Evolutionary conservation across 2,888 invertebrate genomes (phyloP).

Genomic region (Protophormia terraenovae): DNA sequence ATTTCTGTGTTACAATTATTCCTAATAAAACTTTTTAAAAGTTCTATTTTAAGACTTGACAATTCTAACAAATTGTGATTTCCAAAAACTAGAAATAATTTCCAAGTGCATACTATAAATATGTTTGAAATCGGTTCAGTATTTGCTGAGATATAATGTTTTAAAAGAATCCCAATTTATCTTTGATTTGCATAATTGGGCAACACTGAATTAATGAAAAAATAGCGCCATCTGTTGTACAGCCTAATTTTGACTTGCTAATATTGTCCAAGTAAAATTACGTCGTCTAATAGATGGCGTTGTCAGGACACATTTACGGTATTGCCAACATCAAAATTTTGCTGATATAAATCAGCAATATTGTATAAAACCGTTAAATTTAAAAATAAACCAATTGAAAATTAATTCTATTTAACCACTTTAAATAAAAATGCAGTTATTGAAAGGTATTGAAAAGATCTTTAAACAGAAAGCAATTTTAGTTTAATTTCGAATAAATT

Average conservation of each 20-base stretch:
- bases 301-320: neutral
- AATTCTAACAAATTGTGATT: neutral
- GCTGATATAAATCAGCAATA: neutral
- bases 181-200: neutral
- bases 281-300: neutral
- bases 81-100: neutral
- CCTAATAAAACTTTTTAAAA: too few relatives aligned
- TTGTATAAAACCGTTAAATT: neutral
- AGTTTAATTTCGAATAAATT: slow-evolving; percentile 28
- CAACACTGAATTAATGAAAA: neutral
- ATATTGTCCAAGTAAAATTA: neutral
- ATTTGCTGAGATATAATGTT: neutral
- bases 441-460: neutral
- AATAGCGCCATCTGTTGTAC: neutral
- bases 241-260: too few relatives aligned
- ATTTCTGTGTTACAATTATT: too few relatives aligned
- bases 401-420: neutral
- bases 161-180: neutral
- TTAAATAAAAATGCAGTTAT: neutral
- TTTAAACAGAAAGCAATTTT: neutral
- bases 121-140: neutral
- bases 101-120: neutral
- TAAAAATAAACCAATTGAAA: neutral
- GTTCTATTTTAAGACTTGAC: neutral
- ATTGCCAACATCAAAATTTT: neutral